Evolutionary conservation across 2,888 invertebrate species (phyloP), one percentile per base, ranked within the genome.

Genomic region (Acrobasis repandana): DNA sequence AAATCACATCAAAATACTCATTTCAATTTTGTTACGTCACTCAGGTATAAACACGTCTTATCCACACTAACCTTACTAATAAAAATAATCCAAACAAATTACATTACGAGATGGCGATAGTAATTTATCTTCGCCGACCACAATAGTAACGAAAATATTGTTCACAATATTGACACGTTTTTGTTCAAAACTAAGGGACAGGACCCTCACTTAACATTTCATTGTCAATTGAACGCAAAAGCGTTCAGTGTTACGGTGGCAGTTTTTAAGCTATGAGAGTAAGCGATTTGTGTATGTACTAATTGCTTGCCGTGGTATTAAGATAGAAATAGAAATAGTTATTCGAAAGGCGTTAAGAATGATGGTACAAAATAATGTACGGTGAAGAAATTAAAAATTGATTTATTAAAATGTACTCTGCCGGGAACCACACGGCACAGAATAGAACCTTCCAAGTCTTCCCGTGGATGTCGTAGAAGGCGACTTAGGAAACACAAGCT

Each of bases 161-260:
- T 91, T 83, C 89, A 87, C 80, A 90, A 88, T 88, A 91, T 91
- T 91, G 90, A 91, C 89, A 86, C 85, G 85, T 90, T 89, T 90
- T 89, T 89, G 83, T 87, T 79, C 76, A 73, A 73, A 78, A 72
- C 70, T 70, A 72, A 74, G 86, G 85, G 85, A 83, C 79, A 69
- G 69, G 86, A 89, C 90, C 88, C 85, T 80, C 85, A 86, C 85
- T 85, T 86, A 84, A 82, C 79, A 74, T 80, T 75, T 75, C 77
- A 87, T 84, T 85, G 85, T 87, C 74, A 77, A 76, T 77, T 78
- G 72, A 73, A 79, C 76, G 71, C 68, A 70, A 72, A 72, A 52
- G 52, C 59, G 52, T n/a, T 52, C 34, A 38, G 43, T 70, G 63
- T 73, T 74, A 63, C 68, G 64, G 62, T 66, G 60, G 65, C 43